These are phyloP conservation scores for Bryconaethiops microstoma DNA, from an alignment of 2,797 vertebrate species.

Conservation along the genomic window DNA sequence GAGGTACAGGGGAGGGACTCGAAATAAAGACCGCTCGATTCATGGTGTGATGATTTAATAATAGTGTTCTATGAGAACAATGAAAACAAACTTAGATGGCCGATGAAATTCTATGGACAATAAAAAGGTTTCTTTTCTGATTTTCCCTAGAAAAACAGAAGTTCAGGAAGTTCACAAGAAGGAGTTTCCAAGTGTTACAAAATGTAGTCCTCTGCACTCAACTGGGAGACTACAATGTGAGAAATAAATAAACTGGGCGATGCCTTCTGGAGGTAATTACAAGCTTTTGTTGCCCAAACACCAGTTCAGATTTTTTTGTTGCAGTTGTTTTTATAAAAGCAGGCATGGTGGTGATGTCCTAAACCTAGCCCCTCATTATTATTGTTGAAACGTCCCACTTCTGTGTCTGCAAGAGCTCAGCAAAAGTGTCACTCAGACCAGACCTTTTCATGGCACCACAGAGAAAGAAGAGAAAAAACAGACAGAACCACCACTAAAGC, in stretches of 20 bases:
- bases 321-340: slow-evolving; percentile 13
- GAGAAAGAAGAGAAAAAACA: not conserved
- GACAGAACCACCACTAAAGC: too few relatives aligned
- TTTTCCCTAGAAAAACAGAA: not conserved
- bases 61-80: slow-evolving; percentile 33
- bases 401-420: slow-evolving; percentile 12
- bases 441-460: slow-evolving; percentile 3
- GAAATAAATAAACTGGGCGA: slow-evolving; percentile 4
- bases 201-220: not conserved
- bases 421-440: slow-evolving; percentile 26
- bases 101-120: not conserved
- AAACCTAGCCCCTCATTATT: slow-evolving; percentile 32
- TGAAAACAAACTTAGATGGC: slow-evolving; percentile 6
- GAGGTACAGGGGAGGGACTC: slow-evolving; percentile 26
- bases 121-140: slow-evolving; percentile 3
- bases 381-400: slow-evolving; percentile 44
- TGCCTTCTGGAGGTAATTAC: not conserved
- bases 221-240: not conserved
- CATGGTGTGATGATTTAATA: slow-evolving; percentile 27
- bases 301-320: slow-evolving; percentile 42
- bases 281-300: slow-evolving; percentile 15
- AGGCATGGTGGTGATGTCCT: slow-evolving; percentile 24
- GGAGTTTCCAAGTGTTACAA: not conserved
- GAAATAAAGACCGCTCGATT: slow-evolving; percentile 44
- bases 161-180: not conserved